Conservation (phyloP, 2,888 invertebrate species). For the Eristalinus sepulchralis region DNA sequence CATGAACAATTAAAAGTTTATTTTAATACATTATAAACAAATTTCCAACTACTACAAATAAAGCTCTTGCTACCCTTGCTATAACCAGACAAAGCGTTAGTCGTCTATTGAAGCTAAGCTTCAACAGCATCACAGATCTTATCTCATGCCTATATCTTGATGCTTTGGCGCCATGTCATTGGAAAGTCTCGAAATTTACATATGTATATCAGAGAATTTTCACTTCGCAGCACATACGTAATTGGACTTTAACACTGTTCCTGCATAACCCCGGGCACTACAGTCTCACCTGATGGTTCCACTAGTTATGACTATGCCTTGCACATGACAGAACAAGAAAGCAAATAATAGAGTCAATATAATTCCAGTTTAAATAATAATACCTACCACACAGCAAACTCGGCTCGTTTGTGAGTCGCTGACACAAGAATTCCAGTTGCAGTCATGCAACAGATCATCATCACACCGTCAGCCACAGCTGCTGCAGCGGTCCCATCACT, state of each 20-base stretch:
- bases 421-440: conserved; percentile 47
- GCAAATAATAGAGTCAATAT: conserved; percentile 38
- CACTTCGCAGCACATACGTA: neutral
- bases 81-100: neutral
- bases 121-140: neutral
- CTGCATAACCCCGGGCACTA: neutral
- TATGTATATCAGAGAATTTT: neutral
- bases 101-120: neutral
- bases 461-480: conserved; percentile 13
- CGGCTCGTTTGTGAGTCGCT: conserved; percentile 21
- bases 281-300: neutral
- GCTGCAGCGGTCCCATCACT: conserved; percentile 1
- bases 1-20: too few relatives aligned
- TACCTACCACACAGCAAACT: neutral
- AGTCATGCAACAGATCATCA: conserved; percentile 54
- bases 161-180: neutral
- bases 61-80: too few relatives aligned
- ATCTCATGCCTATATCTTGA: neutral
- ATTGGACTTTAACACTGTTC: neutral
- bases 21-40: too few relatives aligned
- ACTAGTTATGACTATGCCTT: neutral
- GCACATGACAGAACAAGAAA: conserved; percentile 21
- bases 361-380: conserved; percentile 48
- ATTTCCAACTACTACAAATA: too few relatives aligned
- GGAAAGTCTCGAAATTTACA: neutral